Percentiles rank a stretch among this genome's conserved stretches.
Conservation (phyloP, 2,113 vertebrate species). For the rat (Rattus norvegicus) region DNA sequence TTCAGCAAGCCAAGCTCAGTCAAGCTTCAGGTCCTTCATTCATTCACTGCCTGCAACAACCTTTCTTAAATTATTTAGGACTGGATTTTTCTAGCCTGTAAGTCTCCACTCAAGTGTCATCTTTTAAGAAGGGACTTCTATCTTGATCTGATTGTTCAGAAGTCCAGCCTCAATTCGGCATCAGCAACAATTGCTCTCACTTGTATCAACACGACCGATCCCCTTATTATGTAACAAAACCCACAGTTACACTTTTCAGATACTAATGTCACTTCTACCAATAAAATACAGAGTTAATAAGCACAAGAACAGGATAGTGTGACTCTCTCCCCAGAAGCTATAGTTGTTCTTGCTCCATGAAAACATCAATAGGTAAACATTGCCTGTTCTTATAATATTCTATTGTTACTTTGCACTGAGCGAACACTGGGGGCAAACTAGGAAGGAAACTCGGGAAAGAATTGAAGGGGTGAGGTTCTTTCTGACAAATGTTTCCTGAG, state of each 20-base stretch:
- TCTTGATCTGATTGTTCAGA: neutral
- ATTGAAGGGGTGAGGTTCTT: neutral
- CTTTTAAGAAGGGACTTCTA: neutral
- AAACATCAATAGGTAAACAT: neutral
- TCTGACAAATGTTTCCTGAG: neutral
- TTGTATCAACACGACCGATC: too few relatives aligned
- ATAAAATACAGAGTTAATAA: neutral
- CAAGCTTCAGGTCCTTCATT: accelerated
- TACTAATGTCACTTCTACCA: neutral
- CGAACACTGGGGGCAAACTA: neutral
- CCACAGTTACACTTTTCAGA: neutral
- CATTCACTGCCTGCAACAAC: neutral
- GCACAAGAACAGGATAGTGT: neutral
- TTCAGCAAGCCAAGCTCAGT: neutral
- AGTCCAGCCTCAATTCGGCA: neutral
- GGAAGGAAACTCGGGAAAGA: neutral
- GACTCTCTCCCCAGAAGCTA: neutral
- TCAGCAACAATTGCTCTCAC: neutral
- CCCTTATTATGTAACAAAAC: neutral
- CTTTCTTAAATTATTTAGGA: neutral
- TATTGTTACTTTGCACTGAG: neutral
- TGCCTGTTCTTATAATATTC: neutral
- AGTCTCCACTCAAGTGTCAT: neutral
- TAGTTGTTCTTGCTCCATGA: neutral
- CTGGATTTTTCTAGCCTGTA: neutral